phyloP scores from a whole-genome alignment of 2,888 invertebrate genomes.

The Ommatoiulus sabulosus region DNA sequence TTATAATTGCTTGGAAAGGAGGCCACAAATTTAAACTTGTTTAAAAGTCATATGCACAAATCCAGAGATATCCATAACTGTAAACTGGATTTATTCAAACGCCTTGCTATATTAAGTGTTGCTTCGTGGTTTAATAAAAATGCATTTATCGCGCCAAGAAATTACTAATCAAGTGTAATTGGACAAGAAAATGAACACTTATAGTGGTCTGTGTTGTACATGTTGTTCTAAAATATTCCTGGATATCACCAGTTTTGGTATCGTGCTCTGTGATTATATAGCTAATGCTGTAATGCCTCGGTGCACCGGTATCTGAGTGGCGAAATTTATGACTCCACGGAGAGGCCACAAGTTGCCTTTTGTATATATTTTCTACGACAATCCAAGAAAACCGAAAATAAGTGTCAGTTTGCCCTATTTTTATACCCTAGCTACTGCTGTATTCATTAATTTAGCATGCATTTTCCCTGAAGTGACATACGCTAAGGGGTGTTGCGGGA shows the following conservation, averaged over 20 bases:
- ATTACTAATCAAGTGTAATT: background rate
- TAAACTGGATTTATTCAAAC: too few relatives aligned
- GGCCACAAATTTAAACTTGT: background rate
- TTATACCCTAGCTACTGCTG: background rate
- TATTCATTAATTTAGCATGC: background rate
- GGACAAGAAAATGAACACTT: background rate
- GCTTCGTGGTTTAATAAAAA: too few relatives aligned
- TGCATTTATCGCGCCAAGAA: too few relatives aligned
- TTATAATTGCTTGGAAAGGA: background rate
- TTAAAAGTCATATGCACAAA: background rate
- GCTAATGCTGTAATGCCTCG: too few relatives aligned
- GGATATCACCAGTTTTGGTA: background rate
- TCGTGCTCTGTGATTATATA: background rate
- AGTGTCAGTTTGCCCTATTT: background rate
- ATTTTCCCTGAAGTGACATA: background rate
- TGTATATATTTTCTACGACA: background rate
- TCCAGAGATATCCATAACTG: background rate
- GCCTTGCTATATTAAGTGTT: too few relatives aligned
- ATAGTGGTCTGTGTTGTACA: background rate
- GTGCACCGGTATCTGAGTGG: background rate
- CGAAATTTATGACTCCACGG: background rate
- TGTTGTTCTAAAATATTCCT: background rate
- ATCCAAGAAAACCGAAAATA: background rate
- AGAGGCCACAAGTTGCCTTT: background rate
- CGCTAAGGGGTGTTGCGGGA: background rate